Evolutionary conservation across 2,113 vertebrate species (phyloP).

Genomic region (Brachyistius frenatus): DNA sequence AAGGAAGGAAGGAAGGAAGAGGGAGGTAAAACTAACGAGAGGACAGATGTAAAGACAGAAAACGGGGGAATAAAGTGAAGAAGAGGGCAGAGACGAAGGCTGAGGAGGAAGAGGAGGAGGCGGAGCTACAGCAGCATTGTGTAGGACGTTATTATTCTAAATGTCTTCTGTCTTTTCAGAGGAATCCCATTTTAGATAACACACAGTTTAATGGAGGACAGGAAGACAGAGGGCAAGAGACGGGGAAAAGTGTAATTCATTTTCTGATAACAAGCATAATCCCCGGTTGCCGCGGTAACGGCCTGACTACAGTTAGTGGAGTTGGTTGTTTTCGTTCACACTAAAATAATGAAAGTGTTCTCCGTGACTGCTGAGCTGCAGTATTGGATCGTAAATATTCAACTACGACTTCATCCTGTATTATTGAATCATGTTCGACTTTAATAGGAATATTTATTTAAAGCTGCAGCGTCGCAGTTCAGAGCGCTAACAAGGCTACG

Average conservation of each 20-base stretch:
- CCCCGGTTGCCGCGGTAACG: slow-evolving; percentile 42
- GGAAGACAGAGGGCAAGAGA: background rate
- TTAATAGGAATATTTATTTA: no score
- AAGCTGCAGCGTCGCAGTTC: no score
- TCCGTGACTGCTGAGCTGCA: no score
- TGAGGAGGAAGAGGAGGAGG: background rate
- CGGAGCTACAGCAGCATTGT: background rate
- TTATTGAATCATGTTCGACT: no score
- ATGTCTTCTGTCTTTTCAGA: slow-evolving; percentile 39
- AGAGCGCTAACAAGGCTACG: no score
- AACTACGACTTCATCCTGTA: no score
- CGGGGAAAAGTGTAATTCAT: slow-evolving; percentile 40
- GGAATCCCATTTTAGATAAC: slow-evolving; percentile 66
- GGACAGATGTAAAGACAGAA: background rate
- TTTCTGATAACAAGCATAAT: slow-evolving; percentile 68
- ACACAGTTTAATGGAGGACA: slow-evolving; percentile 51
- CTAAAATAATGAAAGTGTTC: no score
- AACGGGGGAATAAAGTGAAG: no score
- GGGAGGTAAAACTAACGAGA: background rate
- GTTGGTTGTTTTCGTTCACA: no score
- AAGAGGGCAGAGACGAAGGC: background rate
- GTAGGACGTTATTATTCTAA: slow-evolving; percentile 49
- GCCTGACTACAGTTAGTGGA: background rate
- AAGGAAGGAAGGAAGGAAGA: no score
- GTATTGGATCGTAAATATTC: no score